phyloP scores from a whole-genome alignment of 2,888 invertebrate genomes.

The Hirtodrosophila histrioides region DNA sequence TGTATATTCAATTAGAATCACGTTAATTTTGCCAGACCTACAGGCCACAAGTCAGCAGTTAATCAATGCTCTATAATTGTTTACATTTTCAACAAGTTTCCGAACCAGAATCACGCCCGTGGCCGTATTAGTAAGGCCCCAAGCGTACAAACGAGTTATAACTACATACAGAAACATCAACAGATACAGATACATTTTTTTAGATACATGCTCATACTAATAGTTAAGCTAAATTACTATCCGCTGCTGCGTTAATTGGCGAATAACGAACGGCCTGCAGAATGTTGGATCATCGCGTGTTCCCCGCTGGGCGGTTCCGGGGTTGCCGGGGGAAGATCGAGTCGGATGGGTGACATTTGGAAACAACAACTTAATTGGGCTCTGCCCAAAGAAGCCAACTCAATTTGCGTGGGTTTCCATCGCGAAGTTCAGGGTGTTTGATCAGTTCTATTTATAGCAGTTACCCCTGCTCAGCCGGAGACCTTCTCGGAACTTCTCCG shows the following conservation, averaged over 20 bases:
- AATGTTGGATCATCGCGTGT: slow-evolving; percentile 27
- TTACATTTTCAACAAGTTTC: slow-evolving; percentile 37
- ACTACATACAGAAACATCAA: neutral
- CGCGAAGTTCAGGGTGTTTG: slow-evolving; percentile 20
- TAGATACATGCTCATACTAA: slow-evolving; percentile 36
- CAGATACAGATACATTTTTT: neutral
- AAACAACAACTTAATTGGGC: slow-evolving; percentile 42
- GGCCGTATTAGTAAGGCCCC: slow-evolving; percentile 15
- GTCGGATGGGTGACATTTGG: slow-evolving; percentile 28
- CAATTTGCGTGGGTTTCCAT: slow-evolving; percentile 35
- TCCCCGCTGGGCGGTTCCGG: slow-evolving; percentile 15
- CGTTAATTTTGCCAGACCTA: slow-evolving; percentile 50
- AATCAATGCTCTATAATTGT: slow-evolving; percentile 72
- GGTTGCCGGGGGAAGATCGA: slow-evolving; percentile 9
- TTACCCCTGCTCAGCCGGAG: slow-evolving; percentile 10
- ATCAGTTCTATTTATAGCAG: slow-evolving; percentile 35
- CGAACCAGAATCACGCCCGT: neutral
- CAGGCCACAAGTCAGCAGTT: slow-evolving; percentile 21
- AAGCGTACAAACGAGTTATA: neutral
- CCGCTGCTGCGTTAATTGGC: slow-evolving; percentile 62
- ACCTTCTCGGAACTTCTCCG: slow-evolving; percentile 26
- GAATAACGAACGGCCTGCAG: slow-evolving; percentile 45
- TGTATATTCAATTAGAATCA: slow-evolving; percentile 60
- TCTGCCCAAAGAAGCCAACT: slow-evolving; percentile 2
- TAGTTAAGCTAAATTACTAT: slow-evolving; percentile 54